Conservation (phyloP, 2,888 invertebrate genomes). For the Hirtodrosophila confusa region DNA sequence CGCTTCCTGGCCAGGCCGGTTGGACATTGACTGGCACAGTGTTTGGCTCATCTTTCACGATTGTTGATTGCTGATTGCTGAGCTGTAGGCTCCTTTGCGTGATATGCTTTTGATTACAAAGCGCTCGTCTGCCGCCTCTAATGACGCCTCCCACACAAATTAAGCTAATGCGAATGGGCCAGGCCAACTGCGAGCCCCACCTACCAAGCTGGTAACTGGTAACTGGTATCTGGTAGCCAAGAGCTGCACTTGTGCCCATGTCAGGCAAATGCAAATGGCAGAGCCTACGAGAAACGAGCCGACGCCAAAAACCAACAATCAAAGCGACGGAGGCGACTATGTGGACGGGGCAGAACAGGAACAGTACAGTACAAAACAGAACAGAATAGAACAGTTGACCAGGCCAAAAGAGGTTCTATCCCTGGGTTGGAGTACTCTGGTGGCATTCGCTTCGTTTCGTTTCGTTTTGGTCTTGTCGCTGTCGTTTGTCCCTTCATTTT, state of each 20-base stretch:
- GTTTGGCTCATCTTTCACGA: slow-evolving; percentile 51
- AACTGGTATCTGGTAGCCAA: slow-evolving; percentile 17
- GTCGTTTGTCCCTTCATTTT: slow-evolving; percentile 79
- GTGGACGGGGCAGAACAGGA: slow-evolving; percentile 2
- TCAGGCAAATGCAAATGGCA: slow-evolving; percentile 53
- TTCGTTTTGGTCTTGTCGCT: slow-evolving; percentile 69
- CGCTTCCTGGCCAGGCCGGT: neutral
- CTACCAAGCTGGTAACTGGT: neutral
- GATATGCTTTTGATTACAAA: slow-evolving; percentile 62
- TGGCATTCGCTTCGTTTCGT: slow-evolving; percentile 45
- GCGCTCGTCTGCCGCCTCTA: slow-evolving; percentile 52
- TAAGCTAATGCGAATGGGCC: slow-evolving; percentile 69
- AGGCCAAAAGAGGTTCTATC: slow-evolving; percentile 47
- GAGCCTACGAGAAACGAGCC: slow-evolving; percentile 60
- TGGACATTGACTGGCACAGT: slow-evolving; percentile 31
- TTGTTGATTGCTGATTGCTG: slow-evolving; percentile 53
- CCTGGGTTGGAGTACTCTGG: slow-evolving; percentile 17
- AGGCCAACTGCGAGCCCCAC: slow-evolving; percentile 28
- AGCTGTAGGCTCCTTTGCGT: slow-evolving; percentile 39
- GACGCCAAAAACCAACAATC: slow-evolving; percentile 69
- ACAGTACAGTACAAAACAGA: slow-evolving; percentile 12
- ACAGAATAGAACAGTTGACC: slow-evolving; percentile 42
- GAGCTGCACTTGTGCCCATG: slow-evolving; percentile 72
- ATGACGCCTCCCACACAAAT: slow-evolving; percentile 74
- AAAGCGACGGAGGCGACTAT: slow-evolving; percentile 32